A percentile compares a stretch with the other conserved stretches of the same genome.
Evolutionary conservation across 2,113 vertebrate species (phyloP).

Genomic region (Corythoichthys haematopterus): DNA sequence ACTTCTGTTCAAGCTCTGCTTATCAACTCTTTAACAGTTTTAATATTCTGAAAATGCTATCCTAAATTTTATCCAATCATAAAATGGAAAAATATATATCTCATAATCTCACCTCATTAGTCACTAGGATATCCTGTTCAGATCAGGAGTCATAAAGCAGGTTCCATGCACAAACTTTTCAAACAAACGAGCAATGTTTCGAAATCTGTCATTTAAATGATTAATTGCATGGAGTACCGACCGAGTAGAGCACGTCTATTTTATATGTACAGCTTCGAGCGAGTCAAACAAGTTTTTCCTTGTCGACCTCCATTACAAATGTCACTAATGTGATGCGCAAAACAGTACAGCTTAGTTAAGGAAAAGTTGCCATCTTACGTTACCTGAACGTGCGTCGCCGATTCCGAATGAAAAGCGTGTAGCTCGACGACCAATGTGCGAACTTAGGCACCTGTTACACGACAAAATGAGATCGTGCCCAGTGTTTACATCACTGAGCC

Average conservation of each 20-base stretch:
- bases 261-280: not conserved
- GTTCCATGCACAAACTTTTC: not conserved
- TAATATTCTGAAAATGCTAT: not conserved
- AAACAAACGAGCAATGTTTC: not conserved
- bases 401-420: not conserved
- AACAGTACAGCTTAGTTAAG: not conserved
- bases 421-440: not conserved
- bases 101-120: not conserved
- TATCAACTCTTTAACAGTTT: not conserved
- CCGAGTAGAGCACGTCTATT: too few relatives aligned
- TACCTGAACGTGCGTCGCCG: conserved; percentile 36
- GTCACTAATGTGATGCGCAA: not conserved
- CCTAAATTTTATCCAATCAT: not conserved
- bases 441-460: conserved; percentile 4
- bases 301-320: not conserved
- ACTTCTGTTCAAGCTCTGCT: too few relatives aligned
- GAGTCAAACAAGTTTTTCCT: not conserved
- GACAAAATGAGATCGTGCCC: conserved; percentile 11
- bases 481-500: conserved; percentile 39
- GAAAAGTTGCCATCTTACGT: conserved; percentile 2
- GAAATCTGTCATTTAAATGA: not conserved
- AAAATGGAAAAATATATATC: not conserved
- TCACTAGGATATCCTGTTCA: not conserved
- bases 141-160: not conserved
- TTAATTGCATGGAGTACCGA: not conserved